Base-by-base conservation (phyloP, 2,797 vertebrate species). In the Nasua narica region DNA sequence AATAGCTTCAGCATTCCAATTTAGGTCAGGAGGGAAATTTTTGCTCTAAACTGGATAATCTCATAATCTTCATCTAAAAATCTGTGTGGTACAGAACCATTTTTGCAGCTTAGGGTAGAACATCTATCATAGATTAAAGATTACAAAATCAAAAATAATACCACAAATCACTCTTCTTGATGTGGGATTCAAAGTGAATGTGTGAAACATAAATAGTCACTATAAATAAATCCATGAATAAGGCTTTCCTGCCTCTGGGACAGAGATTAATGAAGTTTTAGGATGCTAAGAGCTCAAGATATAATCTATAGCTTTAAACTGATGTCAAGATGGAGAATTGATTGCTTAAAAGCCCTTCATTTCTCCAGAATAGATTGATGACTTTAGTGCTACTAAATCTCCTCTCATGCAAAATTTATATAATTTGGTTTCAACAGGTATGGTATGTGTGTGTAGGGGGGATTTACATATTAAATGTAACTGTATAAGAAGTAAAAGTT, bases 251-350 rank as follows among this genome's bases (percentile, higher is more conserved):
- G 65, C 94, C 50, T 96, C 40, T 65, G 72, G 60, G 96, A 94
- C 95, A 97, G 94, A 97, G 97, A 97, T 96, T 87, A 97, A 97
- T 98, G 97, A 95, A 93, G 58, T 89, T 96, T 96, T 83, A 77
- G 92, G 86, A 97, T 97, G 40, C 79, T 97, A 65, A 95, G 87
- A 94, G 93, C 93, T 91, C 83, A 93, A 97, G 97, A 96, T 97
- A 95, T 56, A 89, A 98, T 97, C 96, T 97, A 48, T 86, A 86
- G 95, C 86, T 93, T 97, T 96, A 98, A 97, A 94, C 83, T 54
- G 7, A 87, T 94, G 97, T 98, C 97, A 96, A 70, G 95, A 92
- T 93, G 84, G 56, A 90, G 82, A 97, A 94, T 29, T 93, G 96
- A 97, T 97, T 74, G 94, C 96, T 97, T 96, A 46, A 95, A 95